Conservation (phyloP, 2,888 invertebrate species). For the Synanthedon myopaeformis region DNA sequence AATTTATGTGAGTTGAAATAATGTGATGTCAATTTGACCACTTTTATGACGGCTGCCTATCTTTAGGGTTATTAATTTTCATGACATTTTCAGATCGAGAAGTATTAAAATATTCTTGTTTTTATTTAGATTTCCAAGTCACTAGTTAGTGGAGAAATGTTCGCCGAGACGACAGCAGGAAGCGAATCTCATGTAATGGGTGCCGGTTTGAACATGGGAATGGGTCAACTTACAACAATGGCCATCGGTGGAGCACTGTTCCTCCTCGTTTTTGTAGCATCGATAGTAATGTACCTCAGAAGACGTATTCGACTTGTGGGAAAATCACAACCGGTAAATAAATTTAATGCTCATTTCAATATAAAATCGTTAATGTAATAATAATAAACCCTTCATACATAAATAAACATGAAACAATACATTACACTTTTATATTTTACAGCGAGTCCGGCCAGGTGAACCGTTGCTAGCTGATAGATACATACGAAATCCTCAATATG, state of each 20-base stretch:
- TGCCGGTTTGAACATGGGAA: constrained; percentile 23
- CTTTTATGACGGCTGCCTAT: neutral
- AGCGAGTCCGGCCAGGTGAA: constrained; percentile 70
- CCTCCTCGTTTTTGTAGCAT: constrained; percentile 25
- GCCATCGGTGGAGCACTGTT: constrained; percentile 36
- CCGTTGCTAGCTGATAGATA: constrained; percentile 78
- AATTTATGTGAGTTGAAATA: neutral
- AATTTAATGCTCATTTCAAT: too few relatives aligned
- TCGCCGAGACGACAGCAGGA: constrained; percentile 29
- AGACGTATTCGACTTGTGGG: constrained; percentile 46
- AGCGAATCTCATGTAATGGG: constrained; percentile 25
- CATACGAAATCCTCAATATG: constrained; percentile 83
- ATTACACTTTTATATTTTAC: constrained; percentile 23
- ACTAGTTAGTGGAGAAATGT: constrained; percentile 27
- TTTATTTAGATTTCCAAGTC: constrained; percentile 37
- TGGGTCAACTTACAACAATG: constrained; percentile 28
- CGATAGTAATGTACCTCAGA: constrained; percentile 36
- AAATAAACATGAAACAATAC: neutral
- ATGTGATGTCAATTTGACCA: neutral
- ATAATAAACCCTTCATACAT: constrained; percentile 12
- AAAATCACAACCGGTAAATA: constrained; percentile 53
- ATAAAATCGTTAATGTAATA: too few relatives aligned
- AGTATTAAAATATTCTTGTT: neutral
- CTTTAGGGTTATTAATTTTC: too few relatives aligned
- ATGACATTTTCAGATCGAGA: too few relatives aligned